Percentiles rank a stretch among this genome's conserved stretches.
These are phyloP conservation scores for Bos javanicus DNA, from an alignment of 2,113 vertebrate genomes.

Conservation along the genomic window DNA sequence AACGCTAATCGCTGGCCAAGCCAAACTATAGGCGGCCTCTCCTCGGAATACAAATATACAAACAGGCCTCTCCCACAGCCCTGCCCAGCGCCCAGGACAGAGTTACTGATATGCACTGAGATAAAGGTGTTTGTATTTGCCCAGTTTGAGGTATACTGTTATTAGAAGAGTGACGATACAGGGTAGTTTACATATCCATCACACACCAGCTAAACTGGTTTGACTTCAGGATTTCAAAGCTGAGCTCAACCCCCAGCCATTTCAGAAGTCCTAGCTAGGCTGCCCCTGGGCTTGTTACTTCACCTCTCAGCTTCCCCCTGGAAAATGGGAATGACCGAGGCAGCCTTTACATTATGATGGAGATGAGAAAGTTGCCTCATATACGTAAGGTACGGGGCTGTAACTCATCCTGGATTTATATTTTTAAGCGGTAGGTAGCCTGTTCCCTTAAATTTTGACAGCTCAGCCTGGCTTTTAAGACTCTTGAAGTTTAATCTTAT, in stretches of 20 bases:
- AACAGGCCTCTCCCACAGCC: constrained; percentile 67
- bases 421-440: constrained; percentile 65
- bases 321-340: constrained; percentile 25
- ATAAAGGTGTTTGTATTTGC: constrained; percentile 73
- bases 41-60: constrained; percentile 67
- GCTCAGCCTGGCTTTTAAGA: constrained; percentile 75
- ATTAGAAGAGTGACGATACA: constrained; percentile 37
- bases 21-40: constrained; percentile 72
- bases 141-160: background rate
- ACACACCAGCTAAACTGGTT: constrained; percentile 67
- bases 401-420: background rate
- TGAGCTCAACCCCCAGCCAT: constrained; percentile 74
- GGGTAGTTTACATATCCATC: constrained; percentile 65
- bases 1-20: constrained; percentile 49
- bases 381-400: background rate
- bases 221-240: constrained; percentile 71
- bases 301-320: background rate
- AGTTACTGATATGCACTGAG: constrained; percentile 69
- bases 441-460: constrained; percentile 79
- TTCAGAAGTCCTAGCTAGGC: constrained; percentile 36
- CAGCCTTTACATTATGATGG: background rate
- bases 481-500: constrained; percentile 78
- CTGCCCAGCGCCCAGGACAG: constrained; percentile 17
- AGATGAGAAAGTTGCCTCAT: background rate
- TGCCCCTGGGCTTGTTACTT: constrained; percentile 42